phyloP scores from a whole-genome alignment of 2,113 vertebrate species.

The Sterna hirundo region DNA sequence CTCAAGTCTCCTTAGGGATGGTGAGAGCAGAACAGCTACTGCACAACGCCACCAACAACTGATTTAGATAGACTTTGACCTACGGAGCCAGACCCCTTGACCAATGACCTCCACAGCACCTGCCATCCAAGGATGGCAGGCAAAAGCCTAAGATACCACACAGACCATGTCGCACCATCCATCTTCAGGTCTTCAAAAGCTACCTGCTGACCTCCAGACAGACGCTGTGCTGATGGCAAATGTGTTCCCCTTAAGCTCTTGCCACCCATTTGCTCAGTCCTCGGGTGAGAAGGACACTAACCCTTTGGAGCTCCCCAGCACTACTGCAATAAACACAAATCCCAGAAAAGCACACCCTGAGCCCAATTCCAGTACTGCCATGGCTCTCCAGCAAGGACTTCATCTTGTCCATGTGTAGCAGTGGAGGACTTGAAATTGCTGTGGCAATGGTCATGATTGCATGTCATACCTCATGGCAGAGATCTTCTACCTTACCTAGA shows the following conservation, averaged over 20 bases:
- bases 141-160: not conserved
- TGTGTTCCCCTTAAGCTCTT: not conserved
- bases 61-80: not conserved
- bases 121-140: fast-evolving
- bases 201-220: not conserved
- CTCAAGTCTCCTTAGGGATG: not conserved
- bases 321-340: not conserved
- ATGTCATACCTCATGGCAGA: not conserved
- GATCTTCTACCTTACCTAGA: not conserved
- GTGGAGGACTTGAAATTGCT: not conserved
- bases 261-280: not conserved
- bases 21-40: not conserved
- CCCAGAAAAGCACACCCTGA: not conserved
- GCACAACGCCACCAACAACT: fast-evolving
- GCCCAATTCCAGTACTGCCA: not conserved
- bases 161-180: not conserved
- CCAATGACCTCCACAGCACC: not conserved
- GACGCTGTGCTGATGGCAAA: not conserved
- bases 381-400: not conserved
- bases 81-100: not conserved
- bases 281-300: not conserved
- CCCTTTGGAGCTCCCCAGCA: not conserved
- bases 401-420: not conserved
- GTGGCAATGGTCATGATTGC: fast-evolving
- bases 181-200: not conserved